These are phyloP conservation scores for Sinella curviseta DNA, from an alignment of 1,140 invertebrate genomes.

Conservation along the genomic window DNA sequence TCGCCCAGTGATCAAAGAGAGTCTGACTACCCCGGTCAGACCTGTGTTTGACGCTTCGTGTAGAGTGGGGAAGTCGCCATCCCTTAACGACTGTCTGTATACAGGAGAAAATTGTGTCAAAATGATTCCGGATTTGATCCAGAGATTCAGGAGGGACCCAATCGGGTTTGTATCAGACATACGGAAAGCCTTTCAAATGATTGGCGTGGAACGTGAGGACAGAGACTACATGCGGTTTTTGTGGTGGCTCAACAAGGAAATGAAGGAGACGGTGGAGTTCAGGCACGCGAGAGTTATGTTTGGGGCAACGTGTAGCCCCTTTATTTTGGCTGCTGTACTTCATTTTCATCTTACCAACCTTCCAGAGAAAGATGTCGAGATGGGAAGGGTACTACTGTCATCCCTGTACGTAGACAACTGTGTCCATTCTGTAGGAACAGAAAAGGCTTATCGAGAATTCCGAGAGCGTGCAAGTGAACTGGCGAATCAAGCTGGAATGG, in stretches of 20 bases:
- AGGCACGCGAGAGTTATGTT: slow-evolving; percentile 21
- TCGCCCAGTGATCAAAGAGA: slow-evolving; percentile 35
- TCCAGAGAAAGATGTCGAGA: not conserved
- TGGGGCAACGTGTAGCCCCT: slow-evolving; percentile 29
- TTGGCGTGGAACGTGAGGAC: not conserved
- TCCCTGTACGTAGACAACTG: slow-evolving; percentile 18
- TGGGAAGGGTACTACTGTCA: not conserved
- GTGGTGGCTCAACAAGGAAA: slow-evolving; percentile 31
- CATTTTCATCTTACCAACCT: slow-evolving; percentile 25
- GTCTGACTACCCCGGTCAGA: slow-evolving; percentile 52
- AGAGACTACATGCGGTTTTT: slow-evolving; percentile 32
- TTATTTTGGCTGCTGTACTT: slow-evolving; percentile 11
- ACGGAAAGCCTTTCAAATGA: not conserved
- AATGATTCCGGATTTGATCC: slow-evolving; percentile 15
- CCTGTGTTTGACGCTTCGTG: slow-evolving; percentile 35
- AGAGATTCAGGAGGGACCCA: not conserved
- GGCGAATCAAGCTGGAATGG: slow-evolving; percentile 13
- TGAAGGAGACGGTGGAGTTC: not conserved
- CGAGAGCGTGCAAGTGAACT: not conserved
- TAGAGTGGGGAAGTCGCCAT: not conserved
- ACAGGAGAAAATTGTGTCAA: slow-evolving; percentile 46
- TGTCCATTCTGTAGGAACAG: slow-evolving; percentile 6
- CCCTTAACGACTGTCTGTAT: slow-evolving; percentile 29
- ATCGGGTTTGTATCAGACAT: slow-evolving; percentile 16
- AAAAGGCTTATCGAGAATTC: not conserved